Evolutionary conservation across 1,140 invertebrate species (phyloP), one percentile per base, ranked within the genome.

Genomic region (Bombus superbus): DNA sequence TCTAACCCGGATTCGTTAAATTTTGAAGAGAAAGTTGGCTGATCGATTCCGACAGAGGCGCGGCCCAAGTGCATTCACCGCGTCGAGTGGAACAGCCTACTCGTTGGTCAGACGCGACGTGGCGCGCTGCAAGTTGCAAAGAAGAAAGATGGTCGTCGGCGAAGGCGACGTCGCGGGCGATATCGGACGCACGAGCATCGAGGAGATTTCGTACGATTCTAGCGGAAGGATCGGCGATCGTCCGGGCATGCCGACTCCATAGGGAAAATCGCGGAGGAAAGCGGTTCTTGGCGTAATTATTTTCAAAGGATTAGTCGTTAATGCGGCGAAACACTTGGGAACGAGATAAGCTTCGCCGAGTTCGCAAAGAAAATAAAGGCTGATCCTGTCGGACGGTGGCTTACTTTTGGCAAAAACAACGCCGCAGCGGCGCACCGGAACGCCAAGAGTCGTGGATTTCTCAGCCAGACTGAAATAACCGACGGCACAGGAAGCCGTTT

Each of bases 331-430:
- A 88, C 86, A 88, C 86, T 88, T 85, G 72, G 86, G 87, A 82
- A 83, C 83, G 83, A 88, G 89, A 89, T 90, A 89, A 90, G 86
- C 86, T 86, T 78, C 66, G 86, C 44, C n/a, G 66, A 81, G 86
- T 85, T 83, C 42, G 59, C 64, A 89, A 90, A 89, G 88, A 90
- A 90, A 90, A 89, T 89, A 90, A 81, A 83, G 86, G 86, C 88
- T 90, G 85, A 83, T 85, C 85, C 89, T 53, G 71, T 47, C 78
- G 69, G 78, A 64, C 78, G 85, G 69, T 78, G 78, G 89, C 88
- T 90, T 87, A 89, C 88, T 89, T 86, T 69, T 35, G 53, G 80
- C 81, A 90, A 90, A 87, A 90, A 89, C 80, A 89, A 89, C 72
- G 72, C 64, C 44, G 66, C n/a, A 28, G 44, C 62, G 73, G 57